Evolutionary conservation across 1,140 invertebrate genomes (phyloP).

Genomic region (Zaprionus camerounensis): DNA sequence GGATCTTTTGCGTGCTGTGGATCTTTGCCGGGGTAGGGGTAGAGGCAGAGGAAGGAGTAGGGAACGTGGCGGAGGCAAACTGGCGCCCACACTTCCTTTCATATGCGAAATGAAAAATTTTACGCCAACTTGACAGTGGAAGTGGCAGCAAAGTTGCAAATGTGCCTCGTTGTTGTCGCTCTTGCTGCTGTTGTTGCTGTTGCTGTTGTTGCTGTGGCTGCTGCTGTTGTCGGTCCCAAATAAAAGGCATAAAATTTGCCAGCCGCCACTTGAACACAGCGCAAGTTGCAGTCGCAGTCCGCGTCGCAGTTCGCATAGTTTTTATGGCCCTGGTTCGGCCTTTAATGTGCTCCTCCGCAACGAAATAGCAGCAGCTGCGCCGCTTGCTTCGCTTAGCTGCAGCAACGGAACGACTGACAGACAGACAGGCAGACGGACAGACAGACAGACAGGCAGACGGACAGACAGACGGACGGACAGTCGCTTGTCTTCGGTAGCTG

Average conservation of each 20-base stretch:
- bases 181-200: constrained; percentile 24
- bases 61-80: constrained; percentile 20
- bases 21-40: not conserved
- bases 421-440: not conserved
- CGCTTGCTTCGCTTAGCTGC: constrained; percentile 19
- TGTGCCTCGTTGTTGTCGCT: constrained; percentile 59
- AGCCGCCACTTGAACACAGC: constrained; percentile 59
- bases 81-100: constrained; percentile 81
- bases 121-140: constrained; percentile 80
- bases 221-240: constrained; percentile 63
- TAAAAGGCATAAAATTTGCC: constrained; percentile 75
- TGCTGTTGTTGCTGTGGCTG: constrained; percentile 44
- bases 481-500: constrained; percentile 11
- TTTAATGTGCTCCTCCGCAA: constrained; percentile 54
- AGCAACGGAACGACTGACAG: not conserved
- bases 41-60: not conserved
- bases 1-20: not conserved
- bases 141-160: constrained; percentile 78
- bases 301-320: constrained; percentile 56
- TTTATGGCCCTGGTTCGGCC: constrained; percentile 68
- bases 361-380: constrained; percentile 47
- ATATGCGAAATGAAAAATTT: constrained; percentile 82
- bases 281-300: constrained; percentile 14
- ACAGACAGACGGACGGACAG: not conserved
- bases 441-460: not conserved